Percentiles rank a stretch among this genome's conserved stretches.
These are phyloP conservation scores for Naja naja DNA, from an alignment of 2,113 vertebrate species.

Conservation along the genomic window DNA sequence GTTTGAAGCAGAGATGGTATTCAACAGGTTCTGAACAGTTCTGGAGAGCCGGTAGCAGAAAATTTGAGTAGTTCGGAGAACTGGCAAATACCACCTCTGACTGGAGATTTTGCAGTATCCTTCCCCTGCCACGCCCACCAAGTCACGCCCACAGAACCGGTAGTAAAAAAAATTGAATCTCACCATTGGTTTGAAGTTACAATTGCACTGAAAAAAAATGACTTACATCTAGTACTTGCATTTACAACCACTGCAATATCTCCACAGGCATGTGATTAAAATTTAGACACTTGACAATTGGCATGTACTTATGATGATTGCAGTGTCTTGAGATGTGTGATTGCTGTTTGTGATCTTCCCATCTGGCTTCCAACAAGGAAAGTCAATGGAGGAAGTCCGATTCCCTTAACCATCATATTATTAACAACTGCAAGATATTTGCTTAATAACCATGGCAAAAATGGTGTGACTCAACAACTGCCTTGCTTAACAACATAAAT, in stretches of 20 bases:
- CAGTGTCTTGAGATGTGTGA: not conserved
- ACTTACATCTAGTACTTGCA: not conserved
- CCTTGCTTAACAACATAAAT: not conserved
- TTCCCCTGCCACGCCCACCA: too few relatives aligned
- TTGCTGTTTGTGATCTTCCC: not conserved
- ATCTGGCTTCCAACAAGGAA: not conserved
- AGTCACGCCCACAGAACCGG: too few relatives aligned
- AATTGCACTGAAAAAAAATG: not conserved
- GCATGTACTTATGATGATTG: not conserved
- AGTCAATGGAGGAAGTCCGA: not conserved
- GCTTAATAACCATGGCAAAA: not conserved
- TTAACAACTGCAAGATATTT: not conserved
- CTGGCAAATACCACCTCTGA: too few relatives aligned
- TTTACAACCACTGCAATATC: too few relatives aligned
- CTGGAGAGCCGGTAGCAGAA: too few relatives aligned
- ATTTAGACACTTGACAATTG: too few relatives aligned
- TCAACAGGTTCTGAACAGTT: too few relatives aligned
- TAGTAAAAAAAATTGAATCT: too few relatives aligned
- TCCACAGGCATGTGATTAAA: too few relatives aligned
- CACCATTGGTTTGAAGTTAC: not conserved
- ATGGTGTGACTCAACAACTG: not conserved
- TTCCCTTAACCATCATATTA: not conserved
- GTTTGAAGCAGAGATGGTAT: too few relatives aligned
- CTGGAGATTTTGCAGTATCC: too few relatives aligned
- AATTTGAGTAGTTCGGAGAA: too few relatives aligned